Base-by-base conservation (phyloP, 2,888 invertebrate genomes). In the Lepeophtheirus nordmannii region DNA sequence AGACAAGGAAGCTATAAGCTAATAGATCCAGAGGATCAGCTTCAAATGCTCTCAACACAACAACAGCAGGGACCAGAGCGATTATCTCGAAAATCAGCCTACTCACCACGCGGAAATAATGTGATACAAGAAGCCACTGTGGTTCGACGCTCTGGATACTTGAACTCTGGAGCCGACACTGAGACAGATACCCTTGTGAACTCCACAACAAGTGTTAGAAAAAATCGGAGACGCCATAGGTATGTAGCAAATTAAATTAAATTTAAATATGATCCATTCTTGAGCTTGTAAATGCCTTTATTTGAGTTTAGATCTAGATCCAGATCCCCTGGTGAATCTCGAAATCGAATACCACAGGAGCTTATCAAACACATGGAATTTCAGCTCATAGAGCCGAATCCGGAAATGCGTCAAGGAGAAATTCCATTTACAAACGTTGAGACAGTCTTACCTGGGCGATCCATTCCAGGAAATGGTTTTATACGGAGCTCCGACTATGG, bases 331-430 rank as follows among this genome's bases (percentile, higher is more conserved):
- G 62, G 39, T 14, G 74, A 74, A 10, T 77, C 78, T 69, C 85
- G 85, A 74, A 81, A 83, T 71, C 84, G 85, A 81, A 78, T 87
- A 68, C 82, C 85, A 7, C 84, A 80, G 69, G 88, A 88, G 75
- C 75, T 89, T 69, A 86, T 86, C 73, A 86, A 88, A 74, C 89
- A 91, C 74, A 79, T 91, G 72, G 89, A 90, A 75, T 91, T 87
- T 76, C 85, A 87, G 73, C 80, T 90, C 73, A 85, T 91, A 67
- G 90, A 90, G 72, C 90, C 91, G 1, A 40, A 11, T 17, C 9
- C 10, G 5, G 62, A 62, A 9, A 39, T 20, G 20, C 20, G 11
- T 10, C 7, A 41, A 38, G 62, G 62, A 20, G 62, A 62, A 40
- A 62, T 62, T 20, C 62, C 62, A 20, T 62, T 62, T 20, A 62